Evolutionary conservation across 2,888 invertebrate species (phyloP), one percentile per base, ranked within the genome.

Genomic region (Stenurella melanura): DNA sequence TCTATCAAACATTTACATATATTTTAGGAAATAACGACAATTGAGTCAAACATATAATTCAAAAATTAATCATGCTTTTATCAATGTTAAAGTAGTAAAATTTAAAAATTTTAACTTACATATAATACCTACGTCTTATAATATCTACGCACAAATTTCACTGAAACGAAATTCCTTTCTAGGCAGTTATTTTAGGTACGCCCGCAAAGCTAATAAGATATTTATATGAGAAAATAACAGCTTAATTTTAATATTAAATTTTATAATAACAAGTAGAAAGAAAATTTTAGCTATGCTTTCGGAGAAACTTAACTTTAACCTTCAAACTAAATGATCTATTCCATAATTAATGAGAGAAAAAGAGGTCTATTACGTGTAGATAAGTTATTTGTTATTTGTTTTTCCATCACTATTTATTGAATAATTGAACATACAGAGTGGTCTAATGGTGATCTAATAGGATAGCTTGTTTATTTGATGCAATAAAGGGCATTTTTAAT

Each of bases 161-260:
- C 64, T 42, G 42, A 64, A 42, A 11, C 19, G 19, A 5, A 7
- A 12, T 6, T 1, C n/a, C 50, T 64, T 67, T 15, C n/a, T 15
- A 18, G 11, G 11, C 54, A 26, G 21, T 19, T 67, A 67, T 58
- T 34, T 56, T 34, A 7, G 30, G 4, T 50, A 6, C 1, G 6
- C n/a, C n/a, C 50, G 50, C 9, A 42, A 34, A 12, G 5, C 12
- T 18, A 58, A 34, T 69, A 26, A 58, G 58, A n/a, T 69, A 69
- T 69, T 69, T 56, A 69, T 69, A 69, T 34, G 69, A 38, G 57
- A 69, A 69, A 57, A 69, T 34, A 17, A 68, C 69, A 69, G 58
- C 3, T 21, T 18, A 26, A 72, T 26, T 54, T 60, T 26, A 72
- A 30, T 64, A 56, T 50, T 63, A 56, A 63, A 50, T 50, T 50